phyloP scores from a whole-genome alignment of 2,797 vertebrate species.

The Semotilus atromaculatus region DNA sequence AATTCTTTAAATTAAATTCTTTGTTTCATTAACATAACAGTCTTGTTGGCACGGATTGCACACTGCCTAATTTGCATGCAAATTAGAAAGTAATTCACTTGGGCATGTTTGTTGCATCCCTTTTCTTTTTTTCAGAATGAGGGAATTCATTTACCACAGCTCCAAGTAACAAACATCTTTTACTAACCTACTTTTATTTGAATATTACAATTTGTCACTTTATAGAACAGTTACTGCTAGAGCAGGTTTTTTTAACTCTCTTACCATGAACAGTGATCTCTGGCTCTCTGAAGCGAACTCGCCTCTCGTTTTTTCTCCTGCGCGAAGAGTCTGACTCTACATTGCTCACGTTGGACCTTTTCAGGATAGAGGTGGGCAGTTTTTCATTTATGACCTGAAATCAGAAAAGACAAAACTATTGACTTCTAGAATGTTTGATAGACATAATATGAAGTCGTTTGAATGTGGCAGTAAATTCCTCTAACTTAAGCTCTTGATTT shows the following conservation, averaged over 20 bases:
- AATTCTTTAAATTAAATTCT: slow-evolving; percentile 26
- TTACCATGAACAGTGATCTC: slow-evolving; percentile 86
- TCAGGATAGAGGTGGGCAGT: slow-evolving; percentile 87
- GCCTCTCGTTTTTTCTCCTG: slow-evolving; percentile 79
- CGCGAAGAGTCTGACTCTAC: slow-evolving; percentile 65
- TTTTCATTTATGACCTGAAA: slow-evolving; percentile 71
- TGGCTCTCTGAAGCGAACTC: slow-evolving; percentile 90
- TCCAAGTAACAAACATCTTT: slow-evolving; percentile 55
- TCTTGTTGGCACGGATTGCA: slow-evolving; percentile 63
- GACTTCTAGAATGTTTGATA: not conserved
- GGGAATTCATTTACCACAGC: slow-evolving; percentile 60
- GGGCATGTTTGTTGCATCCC: slow-evolving; percentile 57
- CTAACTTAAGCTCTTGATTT: not conserved
- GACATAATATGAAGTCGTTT: not conserved
- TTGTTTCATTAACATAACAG: slow-evolving; percentile 58
- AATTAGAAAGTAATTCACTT: slow-evolving; percentile 72
- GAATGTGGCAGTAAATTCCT: not conserved
- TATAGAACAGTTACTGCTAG: slow-evolving; percentile 1
- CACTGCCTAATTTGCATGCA: slow-evolving; percentile 71
- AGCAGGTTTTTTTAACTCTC: slow-evolving; percentile 50
- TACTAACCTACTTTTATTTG: slow-evolving; percentile 49
- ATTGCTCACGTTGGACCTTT: slow-evolving; percentile 70
- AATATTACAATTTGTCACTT: slow-evolving; percentile 45
- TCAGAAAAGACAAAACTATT: slow-evolving; percentile 4
- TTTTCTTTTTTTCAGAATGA: slow-evolving; percentile 38